A percentile compares a stretch with the other conserved stretches of the same genome.
phyloP scores from a whole-genome alignment of 2,797 vertebrate species.

The Enteromius argenteus region DNA sequence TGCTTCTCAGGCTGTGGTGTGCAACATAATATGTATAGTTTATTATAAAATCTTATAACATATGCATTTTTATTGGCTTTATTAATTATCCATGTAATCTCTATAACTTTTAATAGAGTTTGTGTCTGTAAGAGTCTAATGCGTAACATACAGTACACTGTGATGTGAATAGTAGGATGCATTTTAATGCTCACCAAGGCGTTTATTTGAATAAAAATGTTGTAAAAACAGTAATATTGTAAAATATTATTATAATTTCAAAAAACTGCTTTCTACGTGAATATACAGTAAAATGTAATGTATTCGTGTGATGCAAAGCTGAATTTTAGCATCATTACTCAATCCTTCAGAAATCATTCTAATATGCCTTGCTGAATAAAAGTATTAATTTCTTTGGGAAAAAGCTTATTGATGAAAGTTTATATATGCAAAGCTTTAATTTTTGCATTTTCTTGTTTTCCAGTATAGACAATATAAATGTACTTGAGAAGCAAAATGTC shows the following conservation, averaged over 20 bases:
- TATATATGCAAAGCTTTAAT: neutral
- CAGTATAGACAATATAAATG: neutral
- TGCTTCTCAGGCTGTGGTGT: neutral
- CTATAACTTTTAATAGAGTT: neutral
- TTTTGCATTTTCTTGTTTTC: neutral
- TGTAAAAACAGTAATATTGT: neutral
- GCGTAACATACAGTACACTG: neutral
- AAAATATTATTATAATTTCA: neutral
- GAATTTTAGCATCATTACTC: neutral
- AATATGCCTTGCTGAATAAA: neutral
- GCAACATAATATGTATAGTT: neutral
- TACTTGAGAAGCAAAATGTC: neutral
- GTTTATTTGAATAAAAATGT: neutral
- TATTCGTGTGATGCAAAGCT: neutral
- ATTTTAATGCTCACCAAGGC: neutral
- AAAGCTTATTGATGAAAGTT: neutral
- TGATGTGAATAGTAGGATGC: neutral
- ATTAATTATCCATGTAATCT: neutral
- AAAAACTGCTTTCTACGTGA: neutral
- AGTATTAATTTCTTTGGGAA: neutral
- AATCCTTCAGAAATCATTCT: slow-evolving; percentile 1
- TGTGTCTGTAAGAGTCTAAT: neutral
- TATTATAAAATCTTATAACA: neutral
- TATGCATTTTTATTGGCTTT: neutral
- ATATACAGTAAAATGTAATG: neutral